phyloP scores from a whole-genome alignment of 2,113 vertebrate genomes.

The Alces alces region DNA sequence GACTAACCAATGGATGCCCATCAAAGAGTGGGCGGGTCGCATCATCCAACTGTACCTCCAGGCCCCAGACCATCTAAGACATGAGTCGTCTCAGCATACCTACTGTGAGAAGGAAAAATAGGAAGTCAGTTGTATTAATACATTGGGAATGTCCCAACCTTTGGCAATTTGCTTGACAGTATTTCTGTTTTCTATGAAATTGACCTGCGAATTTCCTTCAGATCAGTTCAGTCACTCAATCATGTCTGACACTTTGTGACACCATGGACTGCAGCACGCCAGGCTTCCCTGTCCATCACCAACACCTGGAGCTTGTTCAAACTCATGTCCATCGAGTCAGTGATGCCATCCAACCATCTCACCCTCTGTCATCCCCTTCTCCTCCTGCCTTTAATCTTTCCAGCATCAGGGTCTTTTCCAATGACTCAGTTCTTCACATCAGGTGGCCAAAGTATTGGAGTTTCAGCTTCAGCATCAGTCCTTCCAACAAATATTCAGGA shows the following conservation, averaged over 20 bases:
- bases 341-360: neutral
- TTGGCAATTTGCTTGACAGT: neutral
- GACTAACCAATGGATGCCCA: neutral
- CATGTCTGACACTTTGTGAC: accelerated
- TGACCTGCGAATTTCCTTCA: neutral
- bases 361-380: neutral
- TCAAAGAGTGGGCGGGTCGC: accelerated
- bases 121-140: neutral
- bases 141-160: neutral
- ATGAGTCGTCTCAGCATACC: neutral
- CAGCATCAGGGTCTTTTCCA: neutral
- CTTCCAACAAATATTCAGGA: neutral
- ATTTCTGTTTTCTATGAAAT: neutral
- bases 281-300: neutral
- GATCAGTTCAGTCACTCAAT: neutral
- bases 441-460: neutral
- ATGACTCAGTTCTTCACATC: neutral
- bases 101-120: neutral
- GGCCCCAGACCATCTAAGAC: neutral
- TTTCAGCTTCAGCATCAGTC: neutral
- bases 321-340: neutral
- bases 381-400: neutral
- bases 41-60: too few relatives aligned
- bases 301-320: neutral
- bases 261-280: neutral